Conservation (phyloP, 2,888 invertebrate genomes). For the Auanema sp. region DNA sequence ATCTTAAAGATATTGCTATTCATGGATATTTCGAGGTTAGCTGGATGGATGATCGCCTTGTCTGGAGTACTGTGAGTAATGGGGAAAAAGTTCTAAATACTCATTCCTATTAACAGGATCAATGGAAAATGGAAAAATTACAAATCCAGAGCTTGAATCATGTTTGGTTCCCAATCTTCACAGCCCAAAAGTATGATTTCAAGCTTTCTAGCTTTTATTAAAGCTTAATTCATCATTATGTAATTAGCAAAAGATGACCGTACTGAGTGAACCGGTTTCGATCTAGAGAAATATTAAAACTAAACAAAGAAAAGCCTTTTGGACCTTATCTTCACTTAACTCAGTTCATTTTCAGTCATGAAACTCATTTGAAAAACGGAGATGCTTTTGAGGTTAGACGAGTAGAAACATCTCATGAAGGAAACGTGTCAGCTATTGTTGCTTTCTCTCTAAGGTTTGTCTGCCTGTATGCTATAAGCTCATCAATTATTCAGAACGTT, state of each 20-base stretch:
- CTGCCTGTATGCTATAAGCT: background rate
- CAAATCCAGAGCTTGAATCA: constrained; percentile 59
- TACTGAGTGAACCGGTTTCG: background rate
- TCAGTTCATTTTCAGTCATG: constrained; percentile 37
- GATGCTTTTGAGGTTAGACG: constrained; percentile 60
- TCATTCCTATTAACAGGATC: constrained; percentile 25
- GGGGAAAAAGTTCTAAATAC: background rate
- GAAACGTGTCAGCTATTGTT: constrained; percentile 60
- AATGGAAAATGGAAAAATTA: constrained; percentile 58
- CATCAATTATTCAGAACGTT: constrained; percentile 46
- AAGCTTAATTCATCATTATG: too few relatives aligned
- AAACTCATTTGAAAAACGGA: constrained; percentile 60
- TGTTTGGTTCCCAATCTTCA: constrained; percentile 60
- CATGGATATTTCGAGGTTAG: constrained; percentile 49
- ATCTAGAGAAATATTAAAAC: constrained; percentile 5
- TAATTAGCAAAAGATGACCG: background rate
- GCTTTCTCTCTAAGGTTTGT: constrained; percentile 49
- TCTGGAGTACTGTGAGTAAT: constrained; percentile 22
- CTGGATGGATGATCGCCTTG: constrained; percentile 38
- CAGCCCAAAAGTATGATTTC: constrained; percentile 42
- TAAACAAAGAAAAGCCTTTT: constrained; percentile 6
- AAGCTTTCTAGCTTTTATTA: too few relatives aligned
- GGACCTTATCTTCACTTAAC: too few relatives aligned
- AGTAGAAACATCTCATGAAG: constrained; percentile 52
- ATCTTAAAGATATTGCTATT: constrained; percentile 58